Evolutionary conservation across 2,113 vertebrate genomes (phyloP), one percentile per base, ranked within the genome.

Genomic region (Ciconia stormi): DNA sequence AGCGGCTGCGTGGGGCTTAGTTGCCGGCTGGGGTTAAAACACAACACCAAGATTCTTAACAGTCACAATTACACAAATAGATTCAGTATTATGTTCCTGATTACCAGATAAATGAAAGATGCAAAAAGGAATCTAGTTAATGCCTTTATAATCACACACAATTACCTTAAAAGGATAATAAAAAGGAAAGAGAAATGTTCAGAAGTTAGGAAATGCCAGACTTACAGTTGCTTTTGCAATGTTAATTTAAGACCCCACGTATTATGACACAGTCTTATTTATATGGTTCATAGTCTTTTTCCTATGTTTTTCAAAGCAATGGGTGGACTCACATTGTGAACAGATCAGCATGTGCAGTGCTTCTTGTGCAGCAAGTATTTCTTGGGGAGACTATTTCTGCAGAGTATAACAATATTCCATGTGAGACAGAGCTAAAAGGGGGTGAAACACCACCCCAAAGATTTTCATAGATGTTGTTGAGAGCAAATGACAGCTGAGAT

Each of bases 141-240:
- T 95, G 92, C 74, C 40, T 90, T 96, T 97, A 91, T 95, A 97
- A 95, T 90, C 74, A 88, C 84, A 87, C 17, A 79, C 74, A 92
- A 82, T 94, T 95, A 95, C 92, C 91, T 95, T 94, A 90, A 95
- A 96, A 96, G 81, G 77, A 95, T 82, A 96, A 76, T 87, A 95
- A 93, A 93, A 93, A 90, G 50, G 53, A 90, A 89, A 93, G 61
- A 95, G 66, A 92, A 89, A 89, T 91, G 49, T 67, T 82, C 52
- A 55, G 70, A 93, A 93, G 65, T 93, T 69, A 72, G 56, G 65
- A 91, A 91, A 67, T 82, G 16, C 29, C 47, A 93, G 81, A 69
- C 30, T n/a, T 89, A 76, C 6, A 76, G 66, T 84, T 95, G 73
- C 15, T 93, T 95, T 87, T 87, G n/a, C 65, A 89, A 40, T 32